phyloP scores from a whole-genome alignment of 2,113 vertebrate species.

The Lagopus leucura region DNA sequence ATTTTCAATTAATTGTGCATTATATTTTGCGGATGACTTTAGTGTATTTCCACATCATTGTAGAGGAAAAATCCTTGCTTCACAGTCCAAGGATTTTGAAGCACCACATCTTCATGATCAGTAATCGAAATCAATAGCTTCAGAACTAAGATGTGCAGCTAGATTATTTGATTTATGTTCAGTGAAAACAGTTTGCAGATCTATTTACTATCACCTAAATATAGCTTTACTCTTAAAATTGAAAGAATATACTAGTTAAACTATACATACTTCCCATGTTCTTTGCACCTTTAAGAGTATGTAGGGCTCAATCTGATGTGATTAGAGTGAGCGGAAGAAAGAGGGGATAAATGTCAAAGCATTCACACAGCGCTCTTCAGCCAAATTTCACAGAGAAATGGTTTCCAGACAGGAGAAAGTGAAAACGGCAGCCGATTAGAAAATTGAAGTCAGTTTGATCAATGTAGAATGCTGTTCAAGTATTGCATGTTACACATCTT shows the following conservation, averaged over 20 bases:
- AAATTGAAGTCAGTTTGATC: not conserved
- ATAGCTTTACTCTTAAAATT: not conserved
- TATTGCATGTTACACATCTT: not conserved
- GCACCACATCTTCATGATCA: not conserved
- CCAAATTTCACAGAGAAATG: not conserved
- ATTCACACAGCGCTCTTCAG: not conserved
- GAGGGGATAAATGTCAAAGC: not conserved
- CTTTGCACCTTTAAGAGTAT: conserved; percentile 12
- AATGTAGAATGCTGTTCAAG: not conserved
- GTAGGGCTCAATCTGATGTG: not conserved
- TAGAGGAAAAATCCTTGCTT: not conserved
- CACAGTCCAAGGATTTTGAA: not conserved
- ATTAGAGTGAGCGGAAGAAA: not conserved
- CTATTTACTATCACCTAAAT: not conserved
- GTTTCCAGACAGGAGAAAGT: not conserved
- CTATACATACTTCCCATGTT: not conserved
- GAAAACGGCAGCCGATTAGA: not conserved
- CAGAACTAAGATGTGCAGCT: not conserved
- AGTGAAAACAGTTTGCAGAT: not conserved
- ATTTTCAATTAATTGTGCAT: not conserved
- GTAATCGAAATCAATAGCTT: not conserved
- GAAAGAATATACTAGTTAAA: not conserved
- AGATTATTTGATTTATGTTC: not conserved
- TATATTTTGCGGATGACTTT: not conserved
- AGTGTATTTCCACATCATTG: not conserved